Evolutionary conservation across 2,888 invertebrate species (phyloP).

Genomic region (Brenthis hecate): DNA sequence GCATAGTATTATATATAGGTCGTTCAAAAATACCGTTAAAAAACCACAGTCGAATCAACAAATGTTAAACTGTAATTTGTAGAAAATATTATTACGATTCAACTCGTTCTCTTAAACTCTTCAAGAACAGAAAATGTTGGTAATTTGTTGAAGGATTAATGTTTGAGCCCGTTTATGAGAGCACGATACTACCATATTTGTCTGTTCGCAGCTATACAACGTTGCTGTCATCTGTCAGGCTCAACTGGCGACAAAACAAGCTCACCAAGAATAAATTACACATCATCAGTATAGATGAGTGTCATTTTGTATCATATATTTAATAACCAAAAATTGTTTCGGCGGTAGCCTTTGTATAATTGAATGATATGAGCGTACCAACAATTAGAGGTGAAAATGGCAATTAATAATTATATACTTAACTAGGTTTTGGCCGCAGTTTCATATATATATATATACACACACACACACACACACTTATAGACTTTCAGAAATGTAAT

Average conservation of each 20-base stretch:
- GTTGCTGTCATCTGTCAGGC: constrained; percentile 73
- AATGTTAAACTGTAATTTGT: constrained; percentile 25
- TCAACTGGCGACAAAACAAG: constrained; percentile 73
- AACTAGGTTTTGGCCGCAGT: too few species aligned
- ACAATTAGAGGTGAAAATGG: background rate
- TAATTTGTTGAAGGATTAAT: constrained; percentile 76
- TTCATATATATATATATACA: too few species aligned
- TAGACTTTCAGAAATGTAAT: too few species aligned
- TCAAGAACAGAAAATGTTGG: constrained; percentile 52
- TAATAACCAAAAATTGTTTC: constrained; percentile 45
- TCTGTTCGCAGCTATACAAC: constrained; percentile 65
- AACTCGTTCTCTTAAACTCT: constrained; percentile 53
- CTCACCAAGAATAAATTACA: constrained; percentile 60
- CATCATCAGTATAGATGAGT: constrained; percentile 73
- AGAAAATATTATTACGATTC: constrained; percentile 40
- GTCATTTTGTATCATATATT: constrained; percentile 46
- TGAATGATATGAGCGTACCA: background rate
- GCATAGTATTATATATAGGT: background rate
- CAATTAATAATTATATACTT: too few species aligned
- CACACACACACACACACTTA: too few species aligned
- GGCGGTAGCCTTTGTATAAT: constrained; percentile 6
- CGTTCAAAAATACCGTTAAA: constrained; percentile 1
- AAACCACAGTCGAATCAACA: constrained; percentile 20
- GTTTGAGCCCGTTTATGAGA: constrained; percentile 74
- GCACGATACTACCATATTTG: constrained; percentile 74